These are phyloP conservation scores for Pasiphila rectangulata DNA, from an alignment of 2,888 invertebrate genomes.

Conservation along the genomic window DNA sequence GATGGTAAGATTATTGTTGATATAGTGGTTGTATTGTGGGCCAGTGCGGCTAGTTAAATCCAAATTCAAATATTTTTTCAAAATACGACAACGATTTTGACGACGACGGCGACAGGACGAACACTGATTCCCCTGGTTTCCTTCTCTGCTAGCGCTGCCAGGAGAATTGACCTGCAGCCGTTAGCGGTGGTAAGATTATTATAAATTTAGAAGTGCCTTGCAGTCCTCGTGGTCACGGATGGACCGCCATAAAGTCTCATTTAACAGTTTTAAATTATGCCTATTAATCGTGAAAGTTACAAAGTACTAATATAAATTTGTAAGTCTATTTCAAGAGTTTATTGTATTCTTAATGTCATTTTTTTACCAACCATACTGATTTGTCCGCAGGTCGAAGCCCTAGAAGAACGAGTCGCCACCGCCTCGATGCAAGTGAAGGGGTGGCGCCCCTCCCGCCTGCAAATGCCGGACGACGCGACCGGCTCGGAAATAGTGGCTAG, in stretches of 20 bases:
- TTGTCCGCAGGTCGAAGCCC: conserved; percentile 84
- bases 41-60: no score
- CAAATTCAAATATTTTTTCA: no score
- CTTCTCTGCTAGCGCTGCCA: conserved; percentile 84
- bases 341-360: not conserved
- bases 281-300: no score
- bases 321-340: no score
- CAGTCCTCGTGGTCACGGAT: no score
- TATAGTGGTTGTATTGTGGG: no score
- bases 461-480: conserved; percentile 80
- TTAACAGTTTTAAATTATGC: no score
- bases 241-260: no score
- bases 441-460: conserved; percentile 83
- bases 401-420: conserved; percentile 93
- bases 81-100: no score
- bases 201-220: no score
- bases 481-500: conserved; percentile 81
- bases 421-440: conserved; percentile 96
- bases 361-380: not conserved
- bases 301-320: no score
- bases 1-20: no score
- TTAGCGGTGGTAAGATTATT: conserved; percentile 76
- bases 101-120: conserved; percentile 65
- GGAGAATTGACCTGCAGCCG: conserved; percentile 91
- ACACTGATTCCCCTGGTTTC: conserved; percentile 71